A percentile compares a stretch with the other conserved stretches of the same genome.
Conservation (phyloP, 1,140 invertebrate species). For the Zaprionus lachaisei region DNA sequence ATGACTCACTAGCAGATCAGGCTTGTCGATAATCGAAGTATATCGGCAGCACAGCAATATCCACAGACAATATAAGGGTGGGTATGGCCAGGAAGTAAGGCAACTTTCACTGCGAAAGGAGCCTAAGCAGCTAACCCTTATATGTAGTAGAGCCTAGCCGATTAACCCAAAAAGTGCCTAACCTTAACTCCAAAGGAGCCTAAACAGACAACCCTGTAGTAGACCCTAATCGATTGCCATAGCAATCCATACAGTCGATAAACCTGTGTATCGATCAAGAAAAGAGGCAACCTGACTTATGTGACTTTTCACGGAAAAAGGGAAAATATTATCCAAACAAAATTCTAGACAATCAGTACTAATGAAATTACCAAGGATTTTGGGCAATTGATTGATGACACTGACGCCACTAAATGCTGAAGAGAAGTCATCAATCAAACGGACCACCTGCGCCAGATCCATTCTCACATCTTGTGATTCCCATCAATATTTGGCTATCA, state of each 20-base stretch:
- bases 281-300: too few species aligned
- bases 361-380: neutral
- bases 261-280: too few species aligned
- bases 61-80: neutral
- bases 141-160: too few species aligned
- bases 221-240: neutral
- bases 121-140: too few species aligned
- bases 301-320: neutral
- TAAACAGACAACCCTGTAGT: too few species aligned
- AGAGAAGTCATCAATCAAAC: neutral
- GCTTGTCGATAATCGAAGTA: neutral
- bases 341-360: neutral
- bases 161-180: too few species aligned
- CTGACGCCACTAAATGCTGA: neutral
- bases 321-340: neutral
- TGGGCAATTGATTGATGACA: conserved; percentile 1
- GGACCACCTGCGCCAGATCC: neutral
- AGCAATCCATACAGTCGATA: neutral
- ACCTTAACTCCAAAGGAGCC: too few species aligned
- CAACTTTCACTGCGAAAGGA: too few species aligned
- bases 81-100: neutral
- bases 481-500: conserved; percentile 1
- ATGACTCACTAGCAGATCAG: conserved; percentile 14
- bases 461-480: neutral
- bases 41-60: neutral